Conservation (phyloP, 1,140 invertebrate species). For the Drosophila ironensis region DNA sequence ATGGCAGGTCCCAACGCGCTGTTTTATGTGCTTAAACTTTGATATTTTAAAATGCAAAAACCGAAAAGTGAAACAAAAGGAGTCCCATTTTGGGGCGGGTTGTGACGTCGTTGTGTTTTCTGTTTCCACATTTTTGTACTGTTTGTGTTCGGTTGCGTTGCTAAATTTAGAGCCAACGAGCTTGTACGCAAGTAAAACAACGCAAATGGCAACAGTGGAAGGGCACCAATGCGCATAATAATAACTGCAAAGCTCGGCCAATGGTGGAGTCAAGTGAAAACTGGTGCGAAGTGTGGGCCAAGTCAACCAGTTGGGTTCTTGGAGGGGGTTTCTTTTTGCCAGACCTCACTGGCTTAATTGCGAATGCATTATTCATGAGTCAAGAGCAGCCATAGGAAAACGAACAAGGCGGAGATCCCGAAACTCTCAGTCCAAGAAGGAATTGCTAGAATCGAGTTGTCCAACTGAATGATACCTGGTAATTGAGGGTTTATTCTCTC, state of each 20-base stretch:
- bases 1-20: slow-evolving; percentile 9
- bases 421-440: slow-evolving; percentile 26
- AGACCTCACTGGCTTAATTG: slow-evolving; percentile 66
- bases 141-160: slow-evolving; percentile 46
- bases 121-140: slow-evolving; percentile 35
- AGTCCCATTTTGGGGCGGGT: slow-evolving; percentile 22
- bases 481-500: not conserved
- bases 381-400: slow-evolving; percentile 26
- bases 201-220: slow-evolving; percentile 32
- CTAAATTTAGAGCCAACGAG: slow-evolving; percentile 67
- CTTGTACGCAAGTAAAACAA: slow-evolving; percentile 51
- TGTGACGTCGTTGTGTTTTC: slow-evolving; percentile 8
- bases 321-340: slow-evolving; percentile 21
- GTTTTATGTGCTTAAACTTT: slow-evolving; percentile 69
- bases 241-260: slow-evolving; percentile 46
- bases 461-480: not conserved
- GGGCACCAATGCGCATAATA: slow-evolving; percentile 53
- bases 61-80: slow-evolving; percentile 28
- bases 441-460: not conserved
- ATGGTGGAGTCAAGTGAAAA: slow-evolving; percentile 1
- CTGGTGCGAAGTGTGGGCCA: no score
- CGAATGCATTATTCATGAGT: slow-evolving; percentile 77
- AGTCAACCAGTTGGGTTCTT: slow-evolving; percentile 39
- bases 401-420: slow-evolving; percentile 17
- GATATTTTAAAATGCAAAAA: slow-evolving; percentile 62